Evolutionary conservation across 2,113 vertebrate species (phyloP).

Genomic region (Fulmarus glacialis): DNA sequence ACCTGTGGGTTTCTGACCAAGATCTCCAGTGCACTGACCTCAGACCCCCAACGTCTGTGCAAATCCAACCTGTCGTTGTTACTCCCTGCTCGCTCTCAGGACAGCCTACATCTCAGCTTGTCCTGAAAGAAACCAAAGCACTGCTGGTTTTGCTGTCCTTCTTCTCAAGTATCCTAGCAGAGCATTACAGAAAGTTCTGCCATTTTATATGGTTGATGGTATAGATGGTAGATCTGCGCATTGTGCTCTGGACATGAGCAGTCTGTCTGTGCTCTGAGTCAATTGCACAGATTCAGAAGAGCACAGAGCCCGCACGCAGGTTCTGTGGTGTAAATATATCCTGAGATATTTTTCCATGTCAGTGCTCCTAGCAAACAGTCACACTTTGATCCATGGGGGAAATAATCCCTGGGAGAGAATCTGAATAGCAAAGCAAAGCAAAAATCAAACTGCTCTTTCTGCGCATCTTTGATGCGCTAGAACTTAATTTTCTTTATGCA

Average conservation of each 20-base stretch:
- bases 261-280: not conserved
- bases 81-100: not conserved
- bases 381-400: constrained; percentile 22
- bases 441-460: constrained; percentile 21
- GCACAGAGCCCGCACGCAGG: not conserved
- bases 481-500: constrained; percentile 46
- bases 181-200: not conserved
- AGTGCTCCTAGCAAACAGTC: constrained; percentile 15
- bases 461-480: constrained; percentile 15
- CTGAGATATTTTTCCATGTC: not conserved
- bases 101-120: not conserved
- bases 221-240: not conserved
- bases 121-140: not conserved
- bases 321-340: not conserved
- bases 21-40: not conserved
- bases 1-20: not conserved
- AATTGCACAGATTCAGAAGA: not conserved
- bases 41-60: not conserved
- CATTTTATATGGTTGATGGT: not conserved
- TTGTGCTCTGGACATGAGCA: not conserved
- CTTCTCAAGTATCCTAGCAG: not conserved
- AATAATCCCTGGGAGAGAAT: constrained; percentile 44
- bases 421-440: constrained; percentile 46
- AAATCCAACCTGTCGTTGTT: fast-evolving
- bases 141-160: not conserved